Base-by-base conservation (phyloP, 2,797 vertebrate genomes). In the Cossypha dichroa region DNA sequence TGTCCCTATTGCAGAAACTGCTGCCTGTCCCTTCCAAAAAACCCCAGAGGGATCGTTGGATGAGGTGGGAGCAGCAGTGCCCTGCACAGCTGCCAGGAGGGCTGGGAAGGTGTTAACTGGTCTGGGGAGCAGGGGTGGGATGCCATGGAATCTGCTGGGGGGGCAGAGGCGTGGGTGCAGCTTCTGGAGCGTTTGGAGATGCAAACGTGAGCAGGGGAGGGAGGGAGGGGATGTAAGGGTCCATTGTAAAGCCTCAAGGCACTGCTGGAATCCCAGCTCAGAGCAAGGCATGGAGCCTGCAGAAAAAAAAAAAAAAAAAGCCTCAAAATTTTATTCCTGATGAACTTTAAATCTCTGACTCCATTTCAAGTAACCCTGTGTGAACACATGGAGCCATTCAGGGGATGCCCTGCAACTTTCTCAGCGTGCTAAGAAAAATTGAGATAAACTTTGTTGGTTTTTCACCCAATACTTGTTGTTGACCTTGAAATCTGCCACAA, bases 331-430 rank as follows among this genome's bases (percentile, higher is more conserved):
- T 16, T 13, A 20, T n/a, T 90, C 45, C 49, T 63, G 28, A 31
- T 11, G 21, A 14, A 40, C 40, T 69, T 80, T 9, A 46, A 73
- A 58, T n/a, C 52, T 45, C 13, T 2, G 4, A 1, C 36, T 82
- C 20, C 33, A 6, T 23, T 81, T 55, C 66, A 13, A 4, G 43
- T 1, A 8, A 7, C 3, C 29, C 51, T 5, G 0, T 19, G 22
- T 0, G 33, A 62, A 6, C 43, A 23, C 11, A 5, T 7, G 40
- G 40, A 15, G 29, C 34, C 18, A 0, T 8, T 29, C 8, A 2
- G 16, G 2, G 72, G 6, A 9, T 17, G 38, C 55, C 0, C 72
- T 4, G 5, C 76, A 25, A 22, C 26, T 31, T 52, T 11, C 51
- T 55, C 34, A 0, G 0, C 5, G 7, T 9, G 8, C 14, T 20